Conservation (phyloP, 2,888 invertebrate genomes). For the Ophion ventricosus region DNA sequence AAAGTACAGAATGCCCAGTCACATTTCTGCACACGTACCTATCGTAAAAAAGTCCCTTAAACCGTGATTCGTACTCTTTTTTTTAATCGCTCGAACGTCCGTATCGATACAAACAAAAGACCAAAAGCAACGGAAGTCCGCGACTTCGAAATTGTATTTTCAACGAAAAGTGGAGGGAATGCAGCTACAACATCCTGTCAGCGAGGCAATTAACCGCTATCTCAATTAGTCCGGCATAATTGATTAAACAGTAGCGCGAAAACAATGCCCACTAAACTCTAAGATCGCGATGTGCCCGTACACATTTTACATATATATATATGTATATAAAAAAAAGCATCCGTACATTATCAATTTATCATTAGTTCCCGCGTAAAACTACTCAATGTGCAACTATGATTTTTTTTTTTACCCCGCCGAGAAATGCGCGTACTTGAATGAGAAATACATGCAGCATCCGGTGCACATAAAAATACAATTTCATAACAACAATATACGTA, state of each 20-base stretch:
- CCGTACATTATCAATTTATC: conserved; percentile 47
- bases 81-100: too few species aligned
- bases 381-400: conserved; percentile 48
- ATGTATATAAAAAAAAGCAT: background rate
- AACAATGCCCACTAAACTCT: conserved; percentile 43
- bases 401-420: background rate
- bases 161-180: conserved; percentile 13
- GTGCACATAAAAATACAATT: conserved; percentile 7
- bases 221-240: conserved; percentile 55
- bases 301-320: too few species aligned
- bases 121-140: conserved; percentile 2
- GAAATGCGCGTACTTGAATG: conserved; percentile 25
- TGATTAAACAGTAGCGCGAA: conserved; percentile 51
- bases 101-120: background rate
- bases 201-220: conserved; percentile 59
- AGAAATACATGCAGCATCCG: conserved; percentile 3
- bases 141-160: conserved; percentile 39
- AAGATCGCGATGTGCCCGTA: conserved; percentile 24
- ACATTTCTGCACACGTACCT: too few species aligned
- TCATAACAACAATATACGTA: conserved; percentile 38
- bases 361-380: conserved; percentile 41
- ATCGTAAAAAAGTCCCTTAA: too few species aligned
- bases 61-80: too few species aligned
- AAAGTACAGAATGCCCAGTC: too few species aligned
- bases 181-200: conserved; percentile 58